Percentiles rank a stretch among this genome's conserved stretches.
Conservation (phyloP, 2,888 invertebrate genomes). For the Eilema caniola region DNA sequence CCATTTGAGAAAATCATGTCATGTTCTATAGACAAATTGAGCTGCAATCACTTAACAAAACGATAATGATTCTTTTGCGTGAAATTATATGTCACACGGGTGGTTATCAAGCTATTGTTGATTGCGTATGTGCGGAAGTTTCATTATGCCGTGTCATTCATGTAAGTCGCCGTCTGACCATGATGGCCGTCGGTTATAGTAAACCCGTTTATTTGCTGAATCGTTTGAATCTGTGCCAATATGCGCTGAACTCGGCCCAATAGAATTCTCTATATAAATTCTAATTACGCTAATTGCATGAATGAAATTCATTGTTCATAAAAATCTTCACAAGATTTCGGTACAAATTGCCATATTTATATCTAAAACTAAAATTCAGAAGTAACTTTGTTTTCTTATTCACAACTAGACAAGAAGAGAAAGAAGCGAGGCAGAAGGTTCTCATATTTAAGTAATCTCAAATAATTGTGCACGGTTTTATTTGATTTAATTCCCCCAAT, state of each 20-base stretch:
- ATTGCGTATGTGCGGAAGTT: constrained; percentile 63
- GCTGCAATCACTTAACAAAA: constrained; percentile 28
- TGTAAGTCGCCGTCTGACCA: constrained; percentile 45
- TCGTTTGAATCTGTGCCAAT: constrained; percentile 52
- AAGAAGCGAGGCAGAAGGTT: too few relatives aligned
- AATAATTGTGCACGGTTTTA: too few relatives aligned
- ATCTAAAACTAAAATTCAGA: neutral
- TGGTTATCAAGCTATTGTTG: constrained; percentile 63
- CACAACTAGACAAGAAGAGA: too few relatives aligned
- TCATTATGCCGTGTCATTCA: constrained; percentile 68
- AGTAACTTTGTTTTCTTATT: neutral
- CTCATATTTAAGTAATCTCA: too few relatives aligned
- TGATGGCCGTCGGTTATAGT: constrained; percentile 40
- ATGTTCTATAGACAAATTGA: constrained; percentile 11
- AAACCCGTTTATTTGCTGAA: constrained; percentile 45
- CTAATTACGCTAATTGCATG: constrained; percentile 38
- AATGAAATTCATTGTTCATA: constrained; percentile 41
- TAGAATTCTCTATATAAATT: constrained; percentile 43
- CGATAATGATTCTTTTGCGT: constrained; percentile 45
- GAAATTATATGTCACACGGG: constrained; percentile 56
- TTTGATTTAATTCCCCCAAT: too few relatives aligned
- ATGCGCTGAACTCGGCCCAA: constrained; percentile 33
- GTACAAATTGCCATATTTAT: neutral
- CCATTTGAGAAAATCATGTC: neutral
- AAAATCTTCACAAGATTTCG: neutral